phyloP scores from a whole-genome alignment of 2,113 vertebrate species.

The Hemicordylus capensis region DNA sequence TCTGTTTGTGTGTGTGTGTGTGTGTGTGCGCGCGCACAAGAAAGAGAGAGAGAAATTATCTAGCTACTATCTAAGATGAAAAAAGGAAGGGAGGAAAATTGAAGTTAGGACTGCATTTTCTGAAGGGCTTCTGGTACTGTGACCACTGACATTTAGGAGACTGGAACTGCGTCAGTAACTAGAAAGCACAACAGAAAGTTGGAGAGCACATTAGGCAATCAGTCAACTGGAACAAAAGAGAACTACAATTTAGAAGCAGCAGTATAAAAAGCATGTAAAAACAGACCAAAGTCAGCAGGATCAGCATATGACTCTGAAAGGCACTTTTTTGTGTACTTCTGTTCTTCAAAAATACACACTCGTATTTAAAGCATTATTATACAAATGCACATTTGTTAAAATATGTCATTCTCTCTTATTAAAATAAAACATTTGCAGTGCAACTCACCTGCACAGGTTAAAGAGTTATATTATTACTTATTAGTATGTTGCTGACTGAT shows the following conservation, averaged over 20 bases:
- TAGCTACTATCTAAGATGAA: neutral
- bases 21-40: too few relatives aligned
- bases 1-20: neutral
- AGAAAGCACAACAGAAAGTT: constrained; percentile 37
- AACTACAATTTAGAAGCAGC: constrained; percentile 14
- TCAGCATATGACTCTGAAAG: constrained; percentile 5
- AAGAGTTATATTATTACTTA: too few relatives aligned
- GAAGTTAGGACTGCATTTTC: constrained; percentile 20
- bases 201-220: constrained; percentile 2
- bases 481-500: too few relatives aligned
- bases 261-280: constrained; percentile 20
- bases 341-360: neutral
- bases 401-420: neutral
- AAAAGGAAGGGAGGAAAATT: too few relatives aligned
- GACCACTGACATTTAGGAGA: constrained; percentile 34
- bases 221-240: constrained; percentile 17
- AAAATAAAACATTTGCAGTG: neutral
- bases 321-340: neutral
- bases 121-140: neutral
- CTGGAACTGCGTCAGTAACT: constrained; percentile 24
- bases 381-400: neutral
- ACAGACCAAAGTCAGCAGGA: constrained; percentile 4
- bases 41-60: neutral
- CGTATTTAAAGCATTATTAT: neutral
- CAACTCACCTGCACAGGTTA: neutral